phyloP scores from a whole-genome alignment of 1,140 invertebrate species.

The Drosophila parabipectinata region DNA sequence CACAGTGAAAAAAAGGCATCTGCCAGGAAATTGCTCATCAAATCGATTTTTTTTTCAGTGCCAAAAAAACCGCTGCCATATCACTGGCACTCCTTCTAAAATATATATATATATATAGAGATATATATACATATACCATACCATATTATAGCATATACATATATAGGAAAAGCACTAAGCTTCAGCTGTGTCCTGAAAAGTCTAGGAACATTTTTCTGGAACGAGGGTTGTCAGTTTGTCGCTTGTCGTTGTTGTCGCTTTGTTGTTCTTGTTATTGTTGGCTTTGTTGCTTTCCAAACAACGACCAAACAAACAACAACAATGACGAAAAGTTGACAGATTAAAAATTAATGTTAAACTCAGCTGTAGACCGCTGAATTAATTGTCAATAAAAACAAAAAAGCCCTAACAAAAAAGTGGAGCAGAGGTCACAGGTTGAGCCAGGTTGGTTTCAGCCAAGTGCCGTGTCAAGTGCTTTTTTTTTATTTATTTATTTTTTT shows the following conservation, averaged over 20 bases:
- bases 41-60: slow-evolving; percentile 10
- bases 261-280: too few species aligned
- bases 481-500: too few species aligned
- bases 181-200: slow-evolving; percentile 1
- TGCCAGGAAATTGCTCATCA: slow-evolving; percentile 2
- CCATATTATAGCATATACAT: not conserved
- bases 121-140: not conserved
- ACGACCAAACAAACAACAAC: not conserved
- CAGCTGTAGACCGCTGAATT: slow-evolving; percentile 2
- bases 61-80: slow-evolving; percentile 4
- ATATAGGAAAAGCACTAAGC: not conserved
- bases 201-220: slow-evolving; percentile 2
- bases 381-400: slow-evolving; percentile 7
- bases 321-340: slow-evolving; percentile 5
- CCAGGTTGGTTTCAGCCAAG: not conserved
- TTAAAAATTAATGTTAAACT: slow-evolving; percentile 7
- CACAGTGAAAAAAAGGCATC: slow-evolving; percentile 1
- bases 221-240: not conserved
- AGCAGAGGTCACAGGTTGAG: not conserved
- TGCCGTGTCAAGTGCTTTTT: not conserved
- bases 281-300: not conserved
- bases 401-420: not conserved
- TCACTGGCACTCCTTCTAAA: not conserved
- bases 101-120: not conserved
- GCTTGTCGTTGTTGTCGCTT: too few species aligned